Evolutionary conservation across 2,113 vertebrate genomes (phyloP).

Genomic region (Oryzias javanicus): DNA sequence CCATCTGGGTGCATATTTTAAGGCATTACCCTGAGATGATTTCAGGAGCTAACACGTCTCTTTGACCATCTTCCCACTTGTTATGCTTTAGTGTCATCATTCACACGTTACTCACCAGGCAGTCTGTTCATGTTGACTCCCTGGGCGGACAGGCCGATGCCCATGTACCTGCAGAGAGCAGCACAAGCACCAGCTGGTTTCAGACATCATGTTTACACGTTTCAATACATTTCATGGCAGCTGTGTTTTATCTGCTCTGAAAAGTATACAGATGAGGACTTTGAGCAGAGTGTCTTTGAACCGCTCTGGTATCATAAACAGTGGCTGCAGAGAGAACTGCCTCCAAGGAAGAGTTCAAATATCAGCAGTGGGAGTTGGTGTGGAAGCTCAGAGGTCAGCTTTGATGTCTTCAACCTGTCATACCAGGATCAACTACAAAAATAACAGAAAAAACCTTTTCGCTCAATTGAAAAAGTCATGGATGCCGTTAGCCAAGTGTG

Average conservation of each 20-base stretch:
- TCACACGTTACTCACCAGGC: constrained; percentile 86
- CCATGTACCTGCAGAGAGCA: constrained; percentile 91
- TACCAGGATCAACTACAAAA: background rate
- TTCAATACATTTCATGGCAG: background rate
- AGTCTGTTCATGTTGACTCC: constrained; percentile 99
- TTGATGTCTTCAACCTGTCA: constrained; percentile 10
- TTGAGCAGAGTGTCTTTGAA: constrained; percentile 12
- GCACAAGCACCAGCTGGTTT: constrained; percentile 12
- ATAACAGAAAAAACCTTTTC: constrained; percentile 1
- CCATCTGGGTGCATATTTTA: too few species aligned
- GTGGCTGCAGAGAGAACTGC: background rate
- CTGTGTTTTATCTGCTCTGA: constrained; percentile 2
- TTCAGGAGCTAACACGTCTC: background rate
- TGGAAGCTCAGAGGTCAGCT: constrained; percentile 2
- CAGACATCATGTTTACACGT: constrained; percentile 2
- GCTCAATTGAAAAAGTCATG: constrained; percentile 11
- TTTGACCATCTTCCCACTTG: background rate
- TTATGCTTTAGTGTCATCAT: background rate
- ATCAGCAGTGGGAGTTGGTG: background rate
- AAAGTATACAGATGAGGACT: constrained; percentile 5
- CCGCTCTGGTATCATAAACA: background rate
- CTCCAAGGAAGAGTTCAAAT: background rate
- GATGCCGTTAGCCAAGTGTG: constrained; percentile 5
- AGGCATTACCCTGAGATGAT: constrained; percentile 2
- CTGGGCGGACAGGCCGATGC: constrained; percentile 97